phyloP scores from a whole-genome alignment of 2,888 invertebrate genomes.

The Callimorpha dominula region DNA sequence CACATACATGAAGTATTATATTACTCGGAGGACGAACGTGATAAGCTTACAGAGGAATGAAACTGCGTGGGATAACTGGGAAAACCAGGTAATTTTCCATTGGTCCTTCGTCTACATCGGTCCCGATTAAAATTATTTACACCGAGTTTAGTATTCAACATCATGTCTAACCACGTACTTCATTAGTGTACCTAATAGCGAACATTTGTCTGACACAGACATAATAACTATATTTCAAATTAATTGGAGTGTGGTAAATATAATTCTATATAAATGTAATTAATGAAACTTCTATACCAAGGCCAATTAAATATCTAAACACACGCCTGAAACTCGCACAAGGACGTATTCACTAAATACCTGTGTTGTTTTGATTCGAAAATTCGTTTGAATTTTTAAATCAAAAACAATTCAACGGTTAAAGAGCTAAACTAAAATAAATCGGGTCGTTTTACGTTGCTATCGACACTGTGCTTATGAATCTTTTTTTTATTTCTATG shows the following conservation, averaged over 20 bases:
- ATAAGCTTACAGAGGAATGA: slow-evolving; percentile 3
- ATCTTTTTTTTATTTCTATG: too few species aligned
- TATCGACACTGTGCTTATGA: too few species aligned
- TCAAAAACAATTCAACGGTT: too few species aligned
- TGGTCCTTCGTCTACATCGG: slow-evolving; percentile 6
- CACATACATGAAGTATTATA: slow-evolving; percentile 5
- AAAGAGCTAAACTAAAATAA: too few species aligned
- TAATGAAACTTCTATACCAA: neutral
- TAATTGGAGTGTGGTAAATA: neutral
- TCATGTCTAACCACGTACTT: slow-evolving; percentile 1
- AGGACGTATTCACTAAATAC: neutral
- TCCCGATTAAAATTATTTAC: slow-evolving; percentile 11
- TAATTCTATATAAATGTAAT: neutral
- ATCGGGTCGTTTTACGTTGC: too few species aligned
- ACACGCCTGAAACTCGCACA: neutral
- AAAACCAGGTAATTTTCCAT: slow-evolving; percentile 1
- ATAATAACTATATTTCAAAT: slow-evolving; percentile 9
- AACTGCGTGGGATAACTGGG: neutral
- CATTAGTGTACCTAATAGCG: slow-evolving; percentile 2
- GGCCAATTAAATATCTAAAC: neutral
- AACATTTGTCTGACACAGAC: slow-evolving; percentile 1
- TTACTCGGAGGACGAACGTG: slow-evolving; percentile 3
- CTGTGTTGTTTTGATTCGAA: neutral
- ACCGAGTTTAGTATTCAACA: neutral
- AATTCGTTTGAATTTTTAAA: too few species aligned